Evolutionary conservation across 1,140 invertebrate species (phyloP), one percentile per base, ranked within the genome.

Genomic region (Cataglyphis hispanica): DNA sequence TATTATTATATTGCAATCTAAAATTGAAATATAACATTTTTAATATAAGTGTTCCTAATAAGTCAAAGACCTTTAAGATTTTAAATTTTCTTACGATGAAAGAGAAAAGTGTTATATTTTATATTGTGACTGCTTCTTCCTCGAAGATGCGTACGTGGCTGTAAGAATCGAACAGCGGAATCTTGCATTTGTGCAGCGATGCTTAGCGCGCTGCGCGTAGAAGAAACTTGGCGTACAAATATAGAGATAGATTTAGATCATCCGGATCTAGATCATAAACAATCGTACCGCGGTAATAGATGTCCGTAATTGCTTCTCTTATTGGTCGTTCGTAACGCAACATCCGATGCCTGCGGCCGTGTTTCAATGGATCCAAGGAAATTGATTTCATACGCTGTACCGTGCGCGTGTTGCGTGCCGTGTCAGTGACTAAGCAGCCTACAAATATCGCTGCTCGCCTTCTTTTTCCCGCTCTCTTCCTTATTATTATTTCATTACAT

Each of bases 301-400:
- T 46, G 53, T 80, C 63, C 43, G 43, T 80, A 80, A 80, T 69
- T 80, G 76, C 76, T 80, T 80, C 50, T 22, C 56, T 64, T 70
- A 69, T 40, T 43, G 74, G n/a, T 22, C 66, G 40, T 22, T 46
- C 37, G 11, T 80, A 80, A 80, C 61, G 76, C 22, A 80, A 80
- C 67, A 75, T 46, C 80, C 67, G 46, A 37, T 64, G 66, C 50
- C 16, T 16, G 22, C n/a, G 13, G 84, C 22, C 61, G 46, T 86
- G 40, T 50, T 19, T 40, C 31, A 22, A 87, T 69, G 72, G 83
- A 87, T 84, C 69, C 53, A 37, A 56, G 69, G 25, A 72, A 87
- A 87, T 87, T 87, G 69, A 87, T 87, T 87, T 83, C 16, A 72
- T 53, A 61, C 53, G 16, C 37, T 40, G 50, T 67, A 58, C 25